Evolutionary conservation across 2,888 invertebrate genomes (phyloP).

Genomic region (Heliconius erato): DNA sequence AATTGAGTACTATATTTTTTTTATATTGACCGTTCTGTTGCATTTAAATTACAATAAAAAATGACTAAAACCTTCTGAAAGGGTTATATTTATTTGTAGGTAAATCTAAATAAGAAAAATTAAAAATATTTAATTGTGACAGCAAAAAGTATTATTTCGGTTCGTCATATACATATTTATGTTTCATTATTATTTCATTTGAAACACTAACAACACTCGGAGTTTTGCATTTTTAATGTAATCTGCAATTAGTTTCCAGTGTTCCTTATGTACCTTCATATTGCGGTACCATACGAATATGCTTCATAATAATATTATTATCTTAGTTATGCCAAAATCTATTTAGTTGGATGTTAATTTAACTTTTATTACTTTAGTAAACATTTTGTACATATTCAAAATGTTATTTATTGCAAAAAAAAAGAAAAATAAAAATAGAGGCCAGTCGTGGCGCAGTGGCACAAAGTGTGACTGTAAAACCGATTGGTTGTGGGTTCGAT

Average conservation of each 20-base stretch:
- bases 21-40: not conserved
- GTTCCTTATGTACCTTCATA: not conserved
- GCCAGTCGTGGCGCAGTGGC: no score
- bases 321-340: not conserved
- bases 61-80: no score
- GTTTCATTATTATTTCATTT: constrained; percentile 18
- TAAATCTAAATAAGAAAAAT: not conserved
- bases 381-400: no score
- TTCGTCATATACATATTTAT: not conserved
- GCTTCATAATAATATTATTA: not conserved
- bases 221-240: constrained; percentile 45
- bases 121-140: not conserved
- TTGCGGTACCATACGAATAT: not conserved
- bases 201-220: constrained; percentile 21
- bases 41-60: not conserved
- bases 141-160: not conserved
- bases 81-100: no score
- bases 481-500: no score
- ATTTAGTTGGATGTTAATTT: not conserved
- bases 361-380: not conserved
- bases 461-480: no score
- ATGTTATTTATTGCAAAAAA: no score
- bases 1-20: no score
- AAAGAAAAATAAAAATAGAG: not conserved
- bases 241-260: constrained; percentile 42